Conservation (phyloP, 2,888 invertebrate species). For the Acleris laterana region DNA sequence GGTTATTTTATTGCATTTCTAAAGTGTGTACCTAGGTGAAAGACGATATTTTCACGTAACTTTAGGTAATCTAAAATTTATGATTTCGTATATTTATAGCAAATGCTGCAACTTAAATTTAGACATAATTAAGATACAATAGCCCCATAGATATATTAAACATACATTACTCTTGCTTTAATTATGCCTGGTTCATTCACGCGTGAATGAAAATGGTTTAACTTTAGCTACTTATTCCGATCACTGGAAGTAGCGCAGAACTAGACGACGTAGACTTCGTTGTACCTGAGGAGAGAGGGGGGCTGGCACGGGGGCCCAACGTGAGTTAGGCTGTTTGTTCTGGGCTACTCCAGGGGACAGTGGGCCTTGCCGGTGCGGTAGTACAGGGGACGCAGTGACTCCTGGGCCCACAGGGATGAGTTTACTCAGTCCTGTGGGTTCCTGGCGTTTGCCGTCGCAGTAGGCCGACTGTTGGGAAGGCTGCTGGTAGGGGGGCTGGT, state of each 20-base stretch:
- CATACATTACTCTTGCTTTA: too few species aligned
- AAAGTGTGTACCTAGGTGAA: too few species aligned
- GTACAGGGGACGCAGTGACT: constrained; percentile 55
- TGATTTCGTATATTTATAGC: too few species aligned
- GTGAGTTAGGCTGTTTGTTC: constrained; percentile 70
- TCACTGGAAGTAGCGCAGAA: constrained; percentile 14
- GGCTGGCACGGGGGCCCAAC: constrained; percentile 80
- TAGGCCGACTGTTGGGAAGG: constrained; percentile 51
- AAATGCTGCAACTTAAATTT: too few species aligned
- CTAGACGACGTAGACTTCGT: constrained; percentile 47
- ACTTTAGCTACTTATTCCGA: too few species aligned
- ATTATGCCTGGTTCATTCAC: too few species aligned
- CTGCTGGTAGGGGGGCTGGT: constrained; percentile 42
- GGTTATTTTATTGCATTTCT: too few species aligned
- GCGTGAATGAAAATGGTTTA: too few species aligned
- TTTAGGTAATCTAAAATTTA: too few species aligned
- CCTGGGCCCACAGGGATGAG: constrained; percentile 77
- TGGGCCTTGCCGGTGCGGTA: constrained; percentile 65
- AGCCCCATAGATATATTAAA: too few species aligned
- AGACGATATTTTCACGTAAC: too few species aligned
- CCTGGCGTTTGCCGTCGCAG: constrained; percentile 72
- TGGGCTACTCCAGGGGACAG: constrained; percentile 67
- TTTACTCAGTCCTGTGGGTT: constrained; percentile 74
- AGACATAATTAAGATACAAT: too few species aligned
- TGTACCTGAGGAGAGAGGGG: constrained; percentile 79